These are phyloP conservation scores for Macroramphosus scolopax DNA, from an alignment of 2,797 vertebrate genomes.

Conservation along the genomic window DNA sequence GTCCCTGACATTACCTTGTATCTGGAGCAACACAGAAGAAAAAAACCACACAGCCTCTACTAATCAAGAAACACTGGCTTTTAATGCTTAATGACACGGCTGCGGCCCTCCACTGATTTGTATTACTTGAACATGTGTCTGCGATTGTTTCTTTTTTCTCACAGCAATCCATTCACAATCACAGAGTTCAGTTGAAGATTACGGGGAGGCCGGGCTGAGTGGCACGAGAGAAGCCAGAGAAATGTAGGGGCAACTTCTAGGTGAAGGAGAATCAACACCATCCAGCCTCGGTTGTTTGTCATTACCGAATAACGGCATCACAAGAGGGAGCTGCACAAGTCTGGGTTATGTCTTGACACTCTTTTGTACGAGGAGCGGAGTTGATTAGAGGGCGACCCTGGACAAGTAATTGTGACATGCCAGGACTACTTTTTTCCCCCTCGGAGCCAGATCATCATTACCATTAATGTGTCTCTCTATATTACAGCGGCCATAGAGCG, in stretches of 20 bases:
- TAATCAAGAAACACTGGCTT: conserved; percentile 62
- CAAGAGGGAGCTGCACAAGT: conserved; percentile 33
- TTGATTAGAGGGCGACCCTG: conserved; percentile 70
- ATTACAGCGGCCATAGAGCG: conserved; percentile 43
- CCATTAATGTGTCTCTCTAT: conserved; percentile 63
- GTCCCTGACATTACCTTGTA: conserved; percentile 99
- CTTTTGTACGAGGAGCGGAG: conserved; percentile 46
- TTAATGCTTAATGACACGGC: conserved; percentile 47
- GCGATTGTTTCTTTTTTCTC: conserved; percentile 71
- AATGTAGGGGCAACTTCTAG: conserved; percentile 33
- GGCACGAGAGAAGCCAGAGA: conserved; percentile 27
- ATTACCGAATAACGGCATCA: conserved; percentile 49
- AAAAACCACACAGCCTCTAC: conserved; percentile 51
- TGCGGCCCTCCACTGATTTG: conserved; percentile 50
- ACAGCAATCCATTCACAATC: conserved; percentile 67
- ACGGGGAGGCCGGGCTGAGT: conserved; percentile 46
- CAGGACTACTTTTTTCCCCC: conserved; percentile 43
- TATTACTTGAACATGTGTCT: conserved; percentile 41
- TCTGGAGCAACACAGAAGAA: conserved; percentile 69
- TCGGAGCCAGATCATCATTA: conserved; percentile 54
- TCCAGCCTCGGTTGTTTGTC: conserved; percentile 42
- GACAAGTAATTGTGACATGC: conserved; percentile 63
- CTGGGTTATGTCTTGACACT: conserved; percentile 52
- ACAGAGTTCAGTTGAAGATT: conserved; percentile 52
- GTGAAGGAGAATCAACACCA: conserved; percentile 52